Evolutionary conservation across 2,888 invertebrate species (phyloP).

Genomic region (Andrena trimmerana): DNA sequence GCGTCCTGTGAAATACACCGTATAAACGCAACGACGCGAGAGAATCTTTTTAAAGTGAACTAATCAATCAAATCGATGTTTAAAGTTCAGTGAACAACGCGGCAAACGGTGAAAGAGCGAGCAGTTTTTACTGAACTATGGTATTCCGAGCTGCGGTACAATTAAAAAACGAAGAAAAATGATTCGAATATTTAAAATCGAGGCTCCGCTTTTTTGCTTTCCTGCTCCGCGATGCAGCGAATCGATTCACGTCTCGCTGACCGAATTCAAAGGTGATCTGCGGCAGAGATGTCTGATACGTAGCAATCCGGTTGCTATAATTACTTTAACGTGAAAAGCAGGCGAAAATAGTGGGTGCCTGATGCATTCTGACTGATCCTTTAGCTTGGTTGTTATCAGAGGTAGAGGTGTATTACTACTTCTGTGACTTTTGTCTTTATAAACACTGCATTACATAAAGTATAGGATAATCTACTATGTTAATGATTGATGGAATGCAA

Average conservation of each 20-base stretch:
- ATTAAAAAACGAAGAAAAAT: slow-evolving; percentile 46
- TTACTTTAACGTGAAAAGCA: background rate
- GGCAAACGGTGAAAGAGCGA: slow-evolving; percentile 38
- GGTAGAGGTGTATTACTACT: no score
- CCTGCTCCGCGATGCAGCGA: background rate
- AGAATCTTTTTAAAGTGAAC: slow-evolving; percentile 56
- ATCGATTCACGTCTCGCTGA: slow-evolving; percentile 29
- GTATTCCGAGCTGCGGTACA: slow-evolving; percentile 22
- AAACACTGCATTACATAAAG: no score
- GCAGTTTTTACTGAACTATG: slow-evolving; percentile 44
- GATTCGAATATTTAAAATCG: slow-evolving; percentile 46
- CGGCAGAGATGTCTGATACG: background rate
- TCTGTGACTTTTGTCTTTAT: no score
- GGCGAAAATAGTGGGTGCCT: no score
- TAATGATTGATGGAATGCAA: no score
- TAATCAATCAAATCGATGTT: slow-evolving; percentile 58
- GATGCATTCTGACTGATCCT: no score
- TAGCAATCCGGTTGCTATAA: background rate
- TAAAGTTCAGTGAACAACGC: slow-evolving; percentile 54
- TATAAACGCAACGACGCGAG: slow-evolving; percentile 44
- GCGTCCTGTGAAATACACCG: slow-evolving; percentile 49
- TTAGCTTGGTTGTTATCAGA: no score
- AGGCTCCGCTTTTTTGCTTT: no score
- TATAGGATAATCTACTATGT: no score
- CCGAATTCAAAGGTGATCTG: slow-evolving; percentile 16